These are phyloP conservation scores for Adineta ricciae DNA, from an alignment of 2,888 invertebrate species.

Conservation along the genomic window DNA sequence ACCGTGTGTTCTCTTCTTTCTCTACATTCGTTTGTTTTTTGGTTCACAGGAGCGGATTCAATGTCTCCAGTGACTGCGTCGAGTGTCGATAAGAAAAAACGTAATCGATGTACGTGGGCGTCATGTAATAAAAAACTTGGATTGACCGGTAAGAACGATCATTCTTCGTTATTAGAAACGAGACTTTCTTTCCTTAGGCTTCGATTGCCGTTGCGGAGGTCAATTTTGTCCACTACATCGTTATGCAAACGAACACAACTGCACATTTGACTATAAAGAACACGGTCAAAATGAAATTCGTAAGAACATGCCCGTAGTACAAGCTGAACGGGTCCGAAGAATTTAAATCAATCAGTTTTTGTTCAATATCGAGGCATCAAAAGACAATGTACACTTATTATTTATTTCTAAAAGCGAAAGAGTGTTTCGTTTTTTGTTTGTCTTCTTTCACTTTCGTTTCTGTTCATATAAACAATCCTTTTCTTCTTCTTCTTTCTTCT, in stretches of 20 bases:
- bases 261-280: constrained; percentile 96
- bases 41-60: background rate
- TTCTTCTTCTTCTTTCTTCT: background rate
- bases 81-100: constrained; percentile 45
- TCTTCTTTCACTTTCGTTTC: constrained; percentile 5
- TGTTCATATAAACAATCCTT: constrained; percentile 11
- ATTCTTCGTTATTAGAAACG: background rate
- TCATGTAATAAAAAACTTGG: constrained; percentile 99
- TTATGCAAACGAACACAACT: constrained; percentile 97
- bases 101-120: constrained; percentile 75
- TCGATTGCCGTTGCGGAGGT: constrained; percentile 96
- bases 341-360: background rate
- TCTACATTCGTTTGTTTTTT: background rate
- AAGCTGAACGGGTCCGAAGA: constrained; percentile 60
- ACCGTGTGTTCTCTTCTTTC: background rate
- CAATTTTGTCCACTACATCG: constrained; percentile 93
- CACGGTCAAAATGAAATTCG: constrained; percentile 87
- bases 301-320: constrained; percentile 97
- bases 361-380: background rate
- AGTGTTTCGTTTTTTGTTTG: constrained; percentile 13
- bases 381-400: background rate
- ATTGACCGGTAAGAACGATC: constrained; percentile 71
- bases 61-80: background rate
- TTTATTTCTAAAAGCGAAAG: constrained; percentile 5
- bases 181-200: constrained; percentile 60